Percentiles rank a stretch among this genome's conserved stretches.
Conservation (phyloP, 2,113 vertebrate species). For the Dicrurus megarhynchus region DNA sequence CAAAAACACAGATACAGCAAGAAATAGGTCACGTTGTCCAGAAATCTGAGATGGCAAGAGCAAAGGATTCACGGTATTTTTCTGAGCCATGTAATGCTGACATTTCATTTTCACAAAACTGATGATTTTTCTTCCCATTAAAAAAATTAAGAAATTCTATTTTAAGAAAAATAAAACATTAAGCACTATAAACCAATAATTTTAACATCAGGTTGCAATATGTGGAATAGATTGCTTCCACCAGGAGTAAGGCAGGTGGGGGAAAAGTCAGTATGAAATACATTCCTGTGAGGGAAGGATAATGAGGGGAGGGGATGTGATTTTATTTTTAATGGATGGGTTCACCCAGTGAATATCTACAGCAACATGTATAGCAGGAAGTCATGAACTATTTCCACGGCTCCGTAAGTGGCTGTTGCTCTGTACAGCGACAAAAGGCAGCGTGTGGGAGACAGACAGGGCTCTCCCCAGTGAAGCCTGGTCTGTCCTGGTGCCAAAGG, state of each 20-base stretch:
- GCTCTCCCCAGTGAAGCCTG: not conserved
- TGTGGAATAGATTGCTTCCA: not conserved
- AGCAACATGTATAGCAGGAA: not conserved
- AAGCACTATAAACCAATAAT: not conserved
- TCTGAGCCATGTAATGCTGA: not conserved
- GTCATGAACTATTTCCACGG: not conserved
- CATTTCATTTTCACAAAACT: not conserved
- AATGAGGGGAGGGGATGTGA: not conserved
- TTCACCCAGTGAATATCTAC: not conserved
- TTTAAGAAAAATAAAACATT: not conserved
- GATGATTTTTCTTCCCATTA: not conserved
- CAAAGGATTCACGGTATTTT: not conserved
- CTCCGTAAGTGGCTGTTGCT: not conserved
- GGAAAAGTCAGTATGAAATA: not conserved
- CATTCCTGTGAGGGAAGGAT: not conserved
- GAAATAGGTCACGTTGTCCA: fast-evolving
- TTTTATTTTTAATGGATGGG: not conserved
- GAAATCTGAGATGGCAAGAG: not conserved
- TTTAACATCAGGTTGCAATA: not conserved
- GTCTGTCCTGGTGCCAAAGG: not conserved
- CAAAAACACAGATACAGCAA: not conserved
- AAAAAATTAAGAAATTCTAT: not conserved
- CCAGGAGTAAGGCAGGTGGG: not conserved
- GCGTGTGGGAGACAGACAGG: not conserved
- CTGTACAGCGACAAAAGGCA: not conserved